phyloP scores from a whole-genome alignment of 2,888 invertebrate genomes.

The Malacosoma neustria region DNA sequence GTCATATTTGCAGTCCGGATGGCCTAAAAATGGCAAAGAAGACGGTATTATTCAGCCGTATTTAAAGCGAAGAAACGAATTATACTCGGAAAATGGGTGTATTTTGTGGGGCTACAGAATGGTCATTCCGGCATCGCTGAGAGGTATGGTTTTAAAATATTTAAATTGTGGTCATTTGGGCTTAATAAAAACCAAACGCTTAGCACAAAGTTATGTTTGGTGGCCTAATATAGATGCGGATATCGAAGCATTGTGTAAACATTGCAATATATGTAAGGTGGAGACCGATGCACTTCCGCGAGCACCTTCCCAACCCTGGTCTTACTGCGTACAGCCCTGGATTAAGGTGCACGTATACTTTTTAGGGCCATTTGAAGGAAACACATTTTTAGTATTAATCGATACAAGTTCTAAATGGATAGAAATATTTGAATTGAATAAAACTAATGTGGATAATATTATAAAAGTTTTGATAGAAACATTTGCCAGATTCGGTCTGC shows the following conservation, averaged over 20 bases:
- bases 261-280: conserved; percentile 9
- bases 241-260: conserved; percentile 7
- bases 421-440: conserved; percentile 11
- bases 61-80: conserved; percentile 4
- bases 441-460: conserved; percentile 6
- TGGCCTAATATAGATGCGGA: conserved; percentile 14
- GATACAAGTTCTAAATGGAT: conserved; percentile 15
- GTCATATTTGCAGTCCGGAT: too few relatives aligned
- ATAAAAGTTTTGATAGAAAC: conserved; percentile 8
- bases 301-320: conserved; percentile 14
- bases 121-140: conserved; percentile 5
- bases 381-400: conserved; percentile 11
- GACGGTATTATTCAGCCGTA: neutral
- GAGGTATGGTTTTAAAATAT: conserved; percentile 7
- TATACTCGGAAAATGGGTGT: conserved; percentile 9
- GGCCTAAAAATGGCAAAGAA: too few relatives aligned
- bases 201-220: conserved; percentile 15
- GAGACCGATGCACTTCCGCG: conserved; percentile 8
- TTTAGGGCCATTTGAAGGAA: conserved; percentile 9
- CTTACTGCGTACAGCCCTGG: conserved; percentile 10
- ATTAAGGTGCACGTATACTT: conserved; percentile 16
- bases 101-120: conserved; percentile 9
- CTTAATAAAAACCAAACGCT: conserved; percentile 14
- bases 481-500: conserved; percentile 10
- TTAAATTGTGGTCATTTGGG: conserved; percentile 13